Percentiles rank a stretch among this genome's conserved stretches.
Conservation (phyloP, 2,888 invertebrate genomes). For the Oxytorus armatus region DNA sequence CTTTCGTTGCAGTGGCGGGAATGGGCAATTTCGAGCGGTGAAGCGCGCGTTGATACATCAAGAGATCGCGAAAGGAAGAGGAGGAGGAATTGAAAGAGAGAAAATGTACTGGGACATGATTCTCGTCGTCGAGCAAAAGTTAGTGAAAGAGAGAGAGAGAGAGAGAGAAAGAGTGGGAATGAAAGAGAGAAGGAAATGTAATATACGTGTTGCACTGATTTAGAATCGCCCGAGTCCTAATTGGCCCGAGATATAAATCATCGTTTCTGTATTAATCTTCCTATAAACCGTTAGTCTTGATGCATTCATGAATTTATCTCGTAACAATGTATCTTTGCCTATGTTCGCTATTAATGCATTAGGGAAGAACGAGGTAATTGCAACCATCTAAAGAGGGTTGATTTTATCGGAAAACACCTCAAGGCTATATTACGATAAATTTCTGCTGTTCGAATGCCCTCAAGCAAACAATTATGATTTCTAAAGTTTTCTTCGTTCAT, state of each 20-base stretch:
- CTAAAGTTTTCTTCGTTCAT: too few species aligned
- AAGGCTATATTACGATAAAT: too few species aligned
- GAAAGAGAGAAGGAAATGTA: conserved; percentile 63
- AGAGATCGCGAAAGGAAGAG: not conserved
- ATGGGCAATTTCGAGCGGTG: conserved; percentile 3
- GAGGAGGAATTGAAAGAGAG: conserved; percentile 3
- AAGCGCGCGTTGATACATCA: not conserved
- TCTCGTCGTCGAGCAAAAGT: conserved; percentile 13
- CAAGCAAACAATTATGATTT: too few species aligned
- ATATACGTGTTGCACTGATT: conserved; percentile 71
- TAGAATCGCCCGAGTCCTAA: conserved; percentile 69
- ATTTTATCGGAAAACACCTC: too few species aligned
- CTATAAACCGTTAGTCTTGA: conserved; percentile 35
- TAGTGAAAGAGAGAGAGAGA: conserved; percentile 19
- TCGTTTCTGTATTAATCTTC: conserved; percentile 60
- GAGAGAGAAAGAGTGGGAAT: conserved; percentile 7
- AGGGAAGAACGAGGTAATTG: not conserved
- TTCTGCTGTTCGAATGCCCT: too few species aligned
- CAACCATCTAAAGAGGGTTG: too few species aligned
- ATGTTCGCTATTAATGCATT: not conserved
- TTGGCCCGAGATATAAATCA: conserved; percentile 70
- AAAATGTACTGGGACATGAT: not conserved
- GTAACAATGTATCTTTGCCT: not conserved
- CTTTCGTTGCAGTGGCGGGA: not conserved
- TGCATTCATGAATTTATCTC: conserved; percentile 1